phyloP scores from a whole-genome alignment of 2,888 invertebrate genomes.

The Sceliomorpha sp. region DNA sequence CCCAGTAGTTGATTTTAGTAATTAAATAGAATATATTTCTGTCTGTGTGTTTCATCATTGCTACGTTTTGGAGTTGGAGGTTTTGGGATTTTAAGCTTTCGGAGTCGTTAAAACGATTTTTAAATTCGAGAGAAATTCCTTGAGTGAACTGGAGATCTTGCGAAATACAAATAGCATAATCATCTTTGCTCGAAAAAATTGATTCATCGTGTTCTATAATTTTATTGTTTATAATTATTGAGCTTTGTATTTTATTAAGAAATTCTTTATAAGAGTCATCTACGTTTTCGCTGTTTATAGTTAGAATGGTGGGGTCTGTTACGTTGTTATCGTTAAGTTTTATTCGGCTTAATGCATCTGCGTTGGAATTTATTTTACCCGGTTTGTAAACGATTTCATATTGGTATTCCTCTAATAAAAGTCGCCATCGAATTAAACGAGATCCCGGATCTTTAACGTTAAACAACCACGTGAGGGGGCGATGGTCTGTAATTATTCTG shows the following conservation, averaged over 20 bases:
- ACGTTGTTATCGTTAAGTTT: neutral
- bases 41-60: neutral
- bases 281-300: neutral
- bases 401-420: neutral
- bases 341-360: neutral
- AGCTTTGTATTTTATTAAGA: neutral
- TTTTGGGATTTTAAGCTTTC: slow-evolving; percentile 6
- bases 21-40: slow-evolving; percentile 8
- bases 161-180: slow-evolving; percentile 3
- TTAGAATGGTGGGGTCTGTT: neutral
- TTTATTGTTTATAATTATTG: slow-evolving; percentile 6
- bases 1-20: slow-evolving; percentile 3
- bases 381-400: slow-evolving; percentile 4
- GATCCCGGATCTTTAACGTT: too few relatives aligned
- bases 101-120: slow-evolving; percentile 2
- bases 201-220: slow-evolving; percentile 7
- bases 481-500: slow-evolving; percentile 21
- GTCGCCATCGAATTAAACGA: too few relatives aligned
- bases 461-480: slow-evolving; percentile 3
- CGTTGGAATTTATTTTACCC: neutral
- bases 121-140: neutral
- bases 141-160: slow-evolving; percentile 3
- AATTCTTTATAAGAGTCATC: slow-evolving; percentile 11
- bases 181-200: slow-evolving; percentile 8
- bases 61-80: neutral